These are phyloP conservation scores for Elachura formosa DNA, from an alignment of 2,113 vertebrate species.

Conservation along the genomic window DNA sequence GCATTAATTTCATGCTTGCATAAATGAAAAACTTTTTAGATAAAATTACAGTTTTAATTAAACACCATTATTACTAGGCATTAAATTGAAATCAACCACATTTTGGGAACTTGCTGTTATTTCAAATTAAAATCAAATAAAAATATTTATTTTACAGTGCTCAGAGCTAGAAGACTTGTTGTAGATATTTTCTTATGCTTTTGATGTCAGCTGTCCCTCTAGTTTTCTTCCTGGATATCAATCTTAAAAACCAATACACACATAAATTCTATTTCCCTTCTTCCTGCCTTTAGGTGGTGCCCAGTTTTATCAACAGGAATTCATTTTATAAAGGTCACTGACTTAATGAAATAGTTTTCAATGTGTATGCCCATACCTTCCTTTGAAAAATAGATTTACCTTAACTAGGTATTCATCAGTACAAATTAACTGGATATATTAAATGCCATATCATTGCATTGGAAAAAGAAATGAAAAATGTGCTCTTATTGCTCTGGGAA, in stretches of 20 bases:
- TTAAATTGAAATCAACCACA: conserved; percentile 17
- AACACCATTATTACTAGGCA: background rate
- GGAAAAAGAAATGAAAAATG: background rate
- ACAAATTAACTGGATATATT: conserved; percentile 30
- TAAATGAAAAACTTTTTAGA: background rate
- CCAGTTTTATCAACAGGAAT: conserved; percentile 27
- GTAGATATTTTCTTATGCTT: background rate
- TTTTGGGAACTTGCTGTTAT: background rate
- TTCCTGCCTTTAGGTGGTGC: conserved; percentile 5
- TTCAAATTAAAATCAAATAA: background rate
- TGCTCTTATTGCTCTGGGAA: background rate
- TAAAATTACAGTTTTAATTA: background rate
- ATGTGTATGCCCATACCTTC: background rate
- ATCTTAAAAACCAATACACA: conserved; percentile 17
- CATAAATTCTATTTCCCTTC: conserved; percentile 39
- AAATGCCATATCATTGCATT: background rate
- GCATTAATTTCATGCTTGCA: background rate
- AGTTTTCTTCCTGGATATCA: conserved; percentile 3
- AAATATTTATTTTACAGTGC: background rate
- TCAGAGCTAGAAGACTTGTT: background rate
- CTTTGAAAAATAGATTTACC: conserved; percentile 48
- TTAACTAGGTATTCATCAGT: conserved; percentile 37
- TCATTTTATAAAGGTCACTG: conserved; percentile 55
- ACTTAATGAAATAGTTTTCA: conserved; percentile 57
- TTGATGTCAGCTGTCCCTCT: background rate